These are phyloP conservation scores for Margarornis squamiger DNA, from an alignment of 2,797 vertebrate species.

Conservation along the genomic window DNA sequence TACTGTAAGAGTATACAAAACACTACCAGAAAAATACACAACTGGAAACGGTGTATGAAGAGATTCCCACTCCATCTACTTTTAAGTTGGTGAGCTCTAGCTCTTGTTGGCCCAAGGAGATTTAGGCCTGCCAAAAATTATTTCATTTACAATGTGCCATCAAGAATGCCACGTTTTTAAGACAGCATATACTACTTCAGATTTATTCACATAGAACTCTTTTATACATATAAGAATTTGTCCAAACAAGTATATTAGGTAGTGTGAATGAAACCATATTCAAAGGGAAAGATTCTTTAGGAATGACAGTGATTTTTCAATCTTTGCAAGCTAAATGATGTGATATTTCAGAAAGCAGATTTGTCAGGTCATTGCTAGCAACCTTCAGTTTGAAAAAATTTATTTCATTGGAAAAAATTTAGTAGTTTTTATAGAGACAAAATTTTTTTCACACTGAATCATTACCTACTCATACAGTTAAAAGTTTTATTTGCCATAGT, in stretches of 20 bases:
- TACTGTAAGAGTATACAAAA: neutral
- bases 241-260: neutral
- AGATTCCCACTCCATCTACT: neutral
- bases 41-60: neutral
- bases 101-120: neutral
- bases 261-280: neutral
- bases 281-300: neutral
- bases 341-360: neutral
- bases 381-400: neutral
- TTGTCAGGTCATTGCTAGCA: neutral
- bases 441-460: neutral
- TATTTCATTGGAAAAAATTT: neutral
- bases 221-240: neutral
- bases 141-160: neutral
- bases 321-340: neutral
- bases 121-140: neutral
- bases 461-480: neutral
- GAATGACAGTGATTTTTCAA: neutral
- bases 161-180: neutral
- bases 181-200: neutral
- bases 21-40: neutral
- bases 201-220: neutral
- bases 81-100: neutral
- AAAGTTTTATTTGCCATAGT: neutral
- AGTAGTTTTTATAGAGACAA: neutral